Percentiles rank a stretch among this genome's conserved stretches.
Conservation (phyloP, 2,888 invertebrate species). For the Tetanocera ferruginea region DNA sequence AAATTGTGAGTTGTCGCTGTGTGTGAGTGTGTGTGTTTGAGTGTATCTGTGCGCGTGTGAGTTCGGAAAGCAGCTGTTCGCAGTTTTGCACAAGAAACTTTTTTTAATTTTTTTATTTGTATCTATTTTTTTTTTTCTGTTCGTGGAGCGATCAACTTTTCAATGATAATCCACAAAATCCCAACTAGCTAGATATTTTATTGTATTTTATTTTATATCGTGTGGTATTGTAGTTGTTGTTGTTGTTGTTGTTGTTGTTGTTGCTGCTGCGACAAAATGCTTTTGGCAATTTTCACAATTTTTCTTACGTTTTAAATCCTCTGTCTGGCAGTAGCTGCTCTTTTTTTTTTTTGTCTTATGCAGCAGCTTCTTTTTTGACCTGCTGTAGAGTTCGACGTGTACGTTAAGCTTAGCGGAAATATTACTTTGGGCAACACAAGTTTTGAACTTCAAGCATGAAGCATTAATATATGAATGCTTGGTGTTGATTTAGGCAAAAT, state of each 20-base stretch:
- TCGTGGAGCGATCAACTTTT: background rate
- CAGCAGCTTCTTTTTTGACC: slow-evolving; percentile 19
- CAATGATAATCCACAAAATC: background rate
- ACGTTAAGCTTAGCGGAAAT: background rate
- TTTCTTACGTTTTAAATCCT: slow-evolving; percentile 17
- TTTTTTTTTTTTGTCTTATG: background rate
- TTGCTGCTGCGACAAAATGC: slow-evolving; percentile 33
- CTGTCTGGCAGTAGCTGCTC: slow-evolving; percentile 9
- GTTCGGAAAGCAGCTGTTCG: background rate
- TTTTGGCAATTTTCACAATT: slow-evolving; percentile 45
- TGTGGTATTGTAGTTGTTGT: background rate
- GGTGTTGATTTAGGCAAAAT: slow-evolving; percentile 58
- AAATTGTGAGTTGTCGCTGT: background rate
- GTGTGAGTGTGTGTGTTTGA: background rate
- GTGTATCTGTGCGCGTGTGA: background rate
- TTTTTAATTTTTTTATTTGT: slow-evolving; percentile 3
- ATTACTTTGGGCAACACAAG: background rate
- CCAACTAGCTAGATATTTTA: background rate
- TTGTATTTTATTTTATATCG: background rate
- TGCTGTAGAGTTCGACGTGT: background rate
- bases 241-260: background rate
- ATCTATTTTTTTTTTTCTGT: background rate
- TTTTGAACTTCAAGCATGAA: slow-evolving; percentile 36
- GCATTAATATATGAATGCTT: slow-evolving; percentile 61
- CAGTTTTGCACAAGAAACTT: background rate